These are phyloP conservation scores for Pollenia griseotomentosa DNA, from an alignment of 2,888 invertebrate genomes.

Conservation along the genomic window DNA sequence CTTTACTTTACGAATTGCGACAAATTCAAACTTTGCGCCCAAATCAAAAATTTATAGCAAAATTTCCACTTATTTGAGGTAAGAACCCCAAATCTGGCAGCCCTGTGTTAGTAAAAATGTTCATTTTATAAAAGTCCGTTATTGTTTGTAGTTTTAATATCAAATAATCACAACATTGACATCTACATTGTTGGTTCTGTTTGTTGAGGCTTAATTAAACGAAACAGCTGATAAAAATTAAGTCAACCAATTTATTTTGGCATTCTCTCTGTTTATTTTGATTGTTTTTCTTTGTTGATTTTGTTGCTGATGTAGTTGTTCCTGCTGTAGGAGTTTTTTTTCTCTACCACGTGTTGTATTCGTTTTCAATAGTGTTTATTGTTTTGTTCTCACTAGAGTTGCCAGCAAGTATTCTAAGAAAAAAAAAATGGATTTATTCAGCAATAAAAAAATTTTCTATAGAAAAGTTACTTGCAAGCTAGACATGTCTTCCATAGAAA, in stretches of 20 bases:
- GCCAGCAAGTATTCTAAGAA: background rate
- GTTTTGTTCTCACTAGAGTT: conserved; percentile 16
- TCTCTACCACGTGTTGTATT: conserved; percentile 59
- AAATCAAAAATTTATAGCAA: no score
- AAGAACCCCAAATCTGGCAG: no score
- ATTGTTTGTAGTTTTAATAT: conserved; percentile 19
- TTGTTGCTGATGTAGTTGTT: background rate
- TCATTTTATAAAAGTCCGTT: conserved; percentile 14
- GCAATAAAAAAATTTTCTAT: no score
- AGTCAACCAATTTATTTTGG: conserved; percentile 54
- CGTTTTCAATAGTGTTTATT: background rate
- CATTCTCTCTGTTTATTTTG: conserved; percentile 61
- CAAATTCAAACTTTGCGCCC: no score
- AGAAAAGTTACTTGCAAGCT: no score
- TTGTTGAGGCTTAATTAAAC: conserved; percentile 24
- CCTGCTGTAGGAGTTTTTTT: conserved; percentile 10
- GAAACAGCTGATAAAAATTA: conserved; percentile 61
- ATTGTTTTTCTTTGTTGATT: background rate
- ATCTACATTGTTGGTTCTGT: conserved; percentile 3
- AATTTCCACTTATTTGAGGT: no score
- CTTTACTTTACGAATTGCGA: no score
- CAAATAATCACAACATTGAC: conserved; percentile 1
- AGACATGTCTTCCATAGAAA: no score
- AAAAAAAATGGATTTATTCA: no score
- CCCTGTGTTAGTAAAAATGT: background rate